A percentile compares a stretch with the other conserved stretches of the same genome.
These are phyloP conservation scores for Rhineura floridana DNA, from an alignment of 2,113 vertebrate species.

Conservation along the genomic window DNA sequence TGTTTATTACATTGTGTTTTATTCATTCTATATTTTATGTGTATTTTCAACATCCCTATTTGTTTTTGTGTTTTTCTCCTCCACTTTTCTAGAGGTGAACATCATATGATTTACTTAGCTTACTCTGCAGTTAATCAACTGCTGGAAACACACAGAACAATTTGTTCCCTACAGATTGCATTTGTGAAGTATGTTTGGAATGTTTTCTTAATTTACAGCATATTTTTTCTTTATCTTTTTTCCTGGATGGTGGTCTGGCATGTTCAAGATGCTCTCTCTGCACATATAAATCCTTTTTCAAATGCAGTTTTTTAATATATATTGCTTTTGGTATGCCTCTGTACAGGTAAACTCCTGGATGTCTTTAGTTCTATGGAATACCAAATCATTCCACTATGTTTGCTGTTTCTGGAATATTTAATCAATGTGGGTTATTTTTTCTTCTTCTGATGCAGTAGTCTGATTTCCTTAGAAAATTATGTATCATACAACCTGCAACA, in stretches of 20 bases:
- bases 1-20: background rate
- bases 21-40: background rate
- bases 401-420: background rate
- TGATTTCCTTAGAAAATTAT: background rate
- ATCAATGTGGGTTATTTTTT: background rate
- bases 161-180: slow-evolving; percentile 40
- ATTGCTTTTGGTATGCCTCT: background rate
- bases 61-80: background rate
- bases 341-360: background rate
- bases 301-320: slow-evolving; percentile 15
- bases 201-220: slow-evolving; percentile 41
- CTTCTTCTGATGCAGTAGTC: background rate
- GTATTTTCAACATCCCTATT: background rate
- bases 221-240: slow-evolving; percentile 48
- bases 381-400: background rate
- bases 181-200: slow-evolving; percentile 31
- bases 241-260: slow-evolving; percentile 37
- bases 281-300: background rate
- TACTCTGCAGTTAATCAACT: slow-evolving; percentile 46
- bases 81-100: background rate
- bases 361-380: background rate
- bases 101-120: slow-evolving; percentile 29
- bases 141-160: slow-evolving; percentile 13
- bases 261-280: slow-evolving; percentile 19
- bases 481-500: background rate